Evolutionary conservation across 2,113 vertebrate genomes (phyloP).

Genomic region (Piaya cayana): DNA sequence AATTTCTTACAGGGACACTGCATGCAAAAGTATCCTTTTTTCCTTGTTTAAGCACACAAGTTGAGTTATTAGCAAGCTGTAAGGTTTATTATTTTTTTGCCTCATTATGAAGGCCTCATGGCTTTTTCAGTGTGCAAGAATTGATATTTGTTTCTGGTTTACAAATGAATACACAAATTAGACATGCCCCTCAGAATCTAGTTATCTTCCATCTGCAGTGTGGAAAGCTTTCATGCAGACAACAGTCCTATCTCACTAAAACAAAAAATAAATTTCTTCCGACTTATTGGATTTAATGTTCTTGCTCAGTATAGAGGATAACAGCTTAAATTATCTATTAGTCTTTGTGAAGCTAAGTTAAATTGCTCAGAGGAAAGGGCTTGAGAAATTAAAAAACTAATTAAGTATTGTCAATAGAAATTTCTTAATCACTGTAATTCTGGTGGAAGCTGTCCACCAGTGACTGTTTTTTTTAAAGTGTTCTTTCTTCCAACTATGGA

Average conservation of each 20-base stretch:
- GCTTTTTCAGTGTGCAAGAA: background rate
- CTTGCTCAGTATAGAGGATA: background rate
- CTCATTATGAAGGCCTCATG: background rate
- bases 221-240: background rate
- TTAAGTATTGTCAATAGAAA: background rate
- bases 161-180: background rate
- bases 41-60: background rate
- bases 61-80: background rate
- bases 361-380: background rate
- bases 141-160: background rate
- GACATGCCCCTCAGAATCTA: background rate
- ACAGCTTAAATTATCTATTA: background rate
- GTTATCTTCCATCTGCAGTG: background rate
- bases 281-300: background rate
- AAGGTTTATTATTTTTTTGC: background rate
- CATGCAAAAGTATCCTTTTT: background rate
- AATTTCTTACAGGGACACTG: background rate
- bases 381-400: background rate
- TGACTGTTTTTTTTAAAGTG: background rate
- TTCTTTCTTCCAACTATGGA: background rate
- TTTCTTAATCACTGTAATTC: background rate
- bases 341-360: background rate
- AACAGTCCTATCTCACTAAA: background rate
- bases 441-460: background rate
- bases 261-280: background rate